Evolutionary conservation across 1,140 invertebrate species (phyloP), one percentile per base, ranked within the genome.

Genomic region (Drosophila grimshawi): DNA sequence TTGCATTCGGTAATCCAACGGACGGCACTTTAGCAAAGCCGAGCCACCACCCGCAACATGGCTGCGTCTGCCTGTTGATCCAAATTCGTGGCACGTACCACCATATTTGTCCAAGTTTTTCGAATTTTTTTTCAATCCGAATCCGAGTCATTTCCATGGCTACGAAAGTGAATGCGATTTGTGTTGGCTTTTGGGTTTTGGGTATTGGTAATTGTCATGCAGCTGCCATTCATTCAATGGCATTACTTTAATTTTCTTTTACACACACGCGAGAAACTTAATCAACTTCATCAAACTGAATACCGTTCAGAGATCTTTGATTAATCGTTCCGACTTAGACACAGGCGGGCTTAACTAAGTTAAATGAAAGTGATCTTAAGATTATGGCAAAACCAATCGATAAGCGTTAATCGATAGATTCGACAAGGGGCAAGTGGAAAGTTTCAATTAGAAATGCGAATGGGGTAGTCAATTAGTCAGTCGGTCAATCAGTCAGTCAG

Each of bases 151-250:
- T 33, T 55, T 70, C 62, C 67, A 71, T 79, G 74, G 76, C 72
- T 76, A 88, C 62, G 83, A 86, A 88, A 86, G 82, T 86, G 81
- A 88, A 82, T 86, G 76, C 78, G 78, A 70, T 72, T 77, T 76
- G 19, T 69, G 48, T 64, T 64, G 19, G 19, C 19, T 67, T 57
- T 48, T 63, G 77, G 78, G 39, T 49, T 41, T 56, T 27, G 48
- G 29, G 8, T 62, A 68, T 72, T 52, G 72, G 74, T 86, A 81
- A 86, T 85, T 85, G 81, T 70, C 65, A 85, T 85, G 81, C 81
- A 67, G 62, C 46, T 53, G 48, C 63, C 74, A 69, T 74, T 55
- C 74, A 69, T 74, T 55, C 77, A 69, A 82, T 86, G 71, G 71
- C 82, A 76, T 52, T 55, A 64, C 55, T 62, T 78, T 86, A 68